Evolutionary conservation across 2,888 invertebrate genomes (phyloP), one percentile per base, ranked within the genome.

Genomic region (Pogonocherus hispidulus): DNA sequence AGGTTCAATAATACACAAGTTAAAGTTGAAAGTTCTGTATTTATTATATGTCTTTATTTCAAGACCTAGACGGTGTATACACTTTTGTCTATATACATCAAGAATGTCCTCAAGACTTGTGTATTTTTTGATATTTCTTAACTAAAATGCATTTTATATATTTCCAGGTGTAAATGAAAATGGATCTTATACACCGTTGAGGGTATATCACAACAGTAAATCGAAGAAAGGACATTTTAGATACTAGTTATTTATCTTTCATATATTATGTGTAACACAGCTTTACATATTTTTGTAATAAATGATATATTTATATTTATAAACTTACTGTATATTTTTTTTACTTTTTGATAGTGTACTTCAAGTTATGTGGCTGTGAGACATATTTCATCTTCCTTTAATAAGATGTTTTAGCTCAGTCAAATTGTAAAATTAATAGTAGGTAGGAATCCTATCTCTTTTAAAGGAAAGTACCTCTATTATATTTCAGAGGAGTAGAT

Each of bases 161-260:
- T 64, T 87, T 87, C 41, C 85, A 92, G 92, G 90, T 72, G 86
- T 90, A 84, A 91, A 91, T 81, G 85, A 83, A 54, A 90, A 90
- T 74, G 93, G 93, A 60, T 91, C 89, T 71, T 94, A 94, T 81
- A 92, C 94, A 14, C 94, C 94, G 0, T 88, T 94, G 82, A 87
- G 93, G 77, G 93, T 94, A 9, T 94, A 94, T 81, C 94, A 94
- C 85, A 94, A 94, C 81, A 92, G 93, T 79, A 88, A 92, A 79
- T 93, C 93, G 71, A 90, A 91, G 81, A 94, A 94, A 85, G 93
- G 93, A 69, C 93, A 94, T 82, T 94, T 94, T 87, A 91, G 93
- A 84, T 94, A 94, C 85, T 94, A 88, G 89, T 56, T 73, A 65
- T 57, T 63, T 66, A 64, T 62, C 22, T 49, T 46, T 64, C 14